A percentile compares a stretch with the other conserved stretches of the same genome.
phyloP scores from a whole-genome alignment of 2,888 invertebrate genomes.

The Oasisia sp. region DNA sequence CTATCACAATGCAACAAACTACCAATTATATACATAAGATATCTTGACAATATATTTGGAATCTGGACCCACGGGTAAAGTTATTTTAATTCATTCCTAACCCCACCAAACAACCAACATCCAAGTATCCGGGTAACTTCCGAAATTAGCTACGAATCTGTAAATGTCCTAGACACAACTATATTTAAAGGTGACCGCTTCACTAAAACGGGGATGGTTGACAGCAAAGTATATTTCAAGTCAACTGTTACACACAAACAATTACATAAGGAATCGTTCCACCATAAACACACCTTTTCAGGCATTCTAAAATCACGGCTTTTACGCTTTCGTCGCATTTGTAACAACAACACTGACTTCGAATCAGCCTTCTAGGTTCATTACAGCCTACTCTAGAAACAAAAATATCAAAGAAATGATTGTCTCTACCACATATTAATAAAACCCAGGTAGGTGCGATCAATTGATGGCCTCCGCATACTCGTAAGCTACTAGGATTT shows the following conservation, averaged over 20 bases:
- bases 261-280: slow-evolving; percentile 30
- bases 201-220: no score
- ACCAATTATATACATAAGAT: not conserved
- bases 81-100: not conserved
- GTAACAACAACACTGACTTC: not conserved
- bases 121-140: not conserved
- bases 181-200: not conserved
- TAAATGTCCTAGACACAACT: not conserved
- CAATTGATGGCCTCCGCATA: no score
- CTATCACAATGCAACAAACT: no score
- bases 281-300: slow-evolving; percentile 28
- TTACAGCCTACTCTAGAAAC: no score
- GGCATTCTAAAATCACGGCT: slow-evolving; percentile 28
- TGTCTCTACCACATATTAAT: no score
- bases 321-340: not conserved
- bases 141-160: not conserved
- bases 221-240: slow-evolving; percentile 27
- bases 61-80: not conserved
- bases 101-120: not conserved
- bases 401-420: no score
- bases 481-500: no score
- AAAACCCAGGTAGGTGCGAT: no score
- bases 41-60: not conserved
- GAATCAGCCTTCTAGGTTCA: not conserved
- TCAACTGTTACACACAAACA: slow-evolving; percentile 25